phyloP scores from a whole-genome alignment of 2,888 invertebrate genomes.

The Heterodera filipjevi region DNA sequence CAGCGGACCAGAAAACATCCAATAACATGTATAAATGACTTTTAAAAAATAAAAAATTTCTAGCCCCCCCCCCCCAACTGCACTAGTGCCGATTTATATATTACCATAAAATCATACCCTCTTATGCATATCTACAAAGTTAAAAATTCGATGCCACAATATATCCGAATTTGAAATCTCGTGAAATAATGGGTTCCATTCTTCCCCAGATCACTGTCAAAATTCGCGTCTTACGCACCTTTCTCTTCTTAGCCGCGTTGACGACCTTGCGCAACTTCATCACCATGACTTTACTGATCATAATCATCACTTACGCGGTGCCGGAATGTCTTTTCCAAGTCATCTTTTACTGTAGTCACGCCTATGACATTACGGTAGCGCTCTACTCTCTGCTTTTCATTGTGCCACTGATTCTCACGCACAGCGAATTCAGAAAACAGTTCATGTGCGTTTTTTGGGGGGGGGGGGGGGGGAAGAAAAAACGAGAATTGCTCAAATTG shows the following conservation, averaged over 20 bases:
- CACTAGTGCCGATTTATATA: no score
- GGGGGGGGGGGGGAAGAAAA: no score
- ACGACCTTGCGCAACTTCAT: conserved; percentile 25
- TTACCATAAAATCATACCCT: no score
- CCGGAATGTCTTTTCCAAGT: conserved; percentile 10
- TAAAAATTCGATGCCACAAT: no score
- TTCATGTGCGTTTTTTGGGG: conserved; percentile 12
- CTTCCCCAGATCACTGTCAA: conserved; percentile 19
- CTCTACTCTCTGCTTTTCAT: conserved; percentile 20
- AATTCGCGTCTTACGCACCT: conserved; percentile 21
- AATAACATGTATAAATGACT: no score
- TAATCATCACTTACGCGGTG: background rate
- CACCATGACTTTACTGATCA: conserved; percentile 17
- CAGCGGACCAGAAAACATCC: no score
- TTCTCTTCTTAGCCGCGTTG: conserved; percentile 13
- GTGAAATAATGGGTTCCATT: background rate
- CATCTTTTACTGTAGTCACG: background rate
- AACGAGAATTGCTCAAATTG: background rate
- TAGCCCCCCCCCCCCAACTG: no score
- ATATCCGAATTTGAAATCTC: no score
- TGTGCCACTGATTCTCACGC: conserved; percentile 23
- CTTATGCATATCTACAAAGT: no score
- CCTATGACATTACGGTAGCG: conserved; percentile 18
- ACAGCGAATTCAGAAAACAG: conserved; percentile 15
- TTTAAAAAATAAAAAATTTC: no score